These are phyloP conservation scores for Athrips mouffetella DNA, from an alignment of 2,888 invertebrate genomes.

Conservation along the genomic window DNA sequence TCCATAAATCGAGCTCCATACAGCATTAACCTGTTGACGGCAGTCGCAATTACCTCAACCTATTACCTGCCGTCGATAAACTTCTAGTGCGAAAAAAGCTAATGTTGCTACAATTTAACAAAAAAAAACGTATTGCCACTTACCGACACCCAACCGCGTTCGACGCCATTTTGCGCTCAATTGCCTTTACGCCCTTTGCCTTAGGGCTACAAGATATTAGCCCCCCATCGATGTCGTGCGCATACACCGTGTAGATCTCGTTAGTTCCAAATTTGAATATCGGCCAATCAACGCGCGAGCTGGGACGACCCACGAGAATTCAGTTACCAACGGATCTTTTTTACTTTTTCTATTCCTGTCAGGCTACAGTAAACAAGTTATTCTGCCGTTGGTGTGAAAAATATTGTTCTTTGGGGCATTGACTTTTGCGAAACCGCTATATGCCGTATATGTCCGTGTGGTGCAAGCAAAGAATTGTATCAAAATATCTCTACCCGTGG, in stretches of 20 bases:
- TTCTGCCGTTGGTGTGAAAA: not conserved
- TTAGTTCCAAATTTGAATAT: constrained; percentile 73
- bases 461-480: too few relatives aligned
- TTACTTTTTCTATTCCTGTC: constrained; percentile 34
- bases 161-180: constrained; percentile 57
- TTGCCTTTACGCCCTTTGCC: constrained; percentile 44
- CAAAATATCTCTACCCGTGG: too few relatives aligned
- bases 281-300: constrained; percentile 70
- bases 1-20: too few relatives aligned
- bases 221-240: constrained; percentile 49
- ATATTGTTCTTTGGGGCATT: not conserved
- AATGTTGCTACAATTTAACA: not conserved
- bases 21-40: not conserved
- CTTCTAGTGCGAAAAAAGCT: not conserved
- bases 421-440: not conserved
- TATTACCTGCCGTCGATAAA: constrained; percentile 1
- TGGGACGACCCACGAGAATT: constrained; percentile 56
- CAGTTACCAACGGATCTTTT: constrained; percentile 48
- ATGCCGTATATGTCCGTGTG: too few relatives aligned
- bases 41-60: not conserved
- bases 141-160: constrained; percentile 26
- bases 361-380: constrained; percentile 29
- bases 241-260: constrained; percentile 58
- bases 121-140: not conserved
- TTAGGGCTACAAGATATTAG: constrained; percentile 69